These are phyloP conservation scores for Chitala chitala DNA, from an alignment of 2,113 vertebrate species.

Conservation along the genomic window DNA sequence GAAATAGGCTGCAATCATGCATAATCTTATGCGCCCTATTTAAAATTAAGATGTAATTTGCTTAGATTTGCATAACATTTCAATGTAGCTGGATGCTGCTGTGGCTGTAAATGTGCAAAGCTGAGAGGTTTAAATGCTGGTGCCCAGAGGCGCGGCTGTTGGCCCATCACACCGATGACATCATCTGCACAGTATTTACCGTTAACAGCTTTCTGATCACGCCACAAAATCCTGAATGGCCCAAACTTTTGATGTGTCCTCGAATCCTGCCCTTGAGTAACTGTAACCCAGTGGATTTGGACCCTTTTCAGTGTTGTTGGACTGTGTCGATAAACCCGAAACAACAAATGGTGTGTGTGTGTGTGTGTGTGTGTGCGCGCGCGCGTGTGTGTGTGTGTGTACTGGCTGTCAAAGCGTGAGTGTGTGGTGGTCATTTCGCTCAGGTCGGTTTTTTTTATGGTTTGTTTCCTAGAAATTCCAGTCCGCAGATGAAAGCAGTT, in stretches of 20 bases:
- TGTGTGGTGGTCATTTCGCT: no score
- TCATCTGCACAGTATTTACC: slow-evolving; percentile 10
- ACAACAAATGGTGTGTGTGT: slow-evolving; percentile 1
- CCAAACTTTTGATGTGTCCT: slow-evolving; percentile 1
- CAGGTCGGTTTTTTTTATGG: no score
- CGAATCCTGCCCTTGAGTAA: neutral
- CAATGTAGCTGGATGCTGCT: slow-evolving; percentile 48
- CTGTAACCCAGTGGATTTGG: slow-evolving; percentile 8
- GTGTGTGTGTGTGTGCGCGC: neutral
- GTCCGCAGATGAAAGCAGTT: neutral
- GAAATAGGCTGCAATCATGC: slow-evolving; percentile 50
- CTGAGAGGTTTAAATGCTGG: slow-evolving; percentile 50
- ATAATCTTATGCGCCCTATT: slow-evolving; percentile 46
- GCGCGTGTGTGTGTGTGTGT: no score
- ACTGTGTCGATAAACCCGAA: no score
- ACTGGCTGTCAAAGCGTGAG: no score
- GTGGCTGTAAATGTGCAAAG: slow-evolving; percentile 55
- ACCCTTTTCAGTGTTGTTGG: neutral
- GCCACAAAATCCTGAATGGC: neutral
- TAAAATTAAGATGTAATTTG: slow-evolving; percentile 58
- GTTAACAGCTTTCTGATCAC: slow-evolving; percentile 1
- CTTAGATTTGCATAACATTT: slow-evolving; percentile 67
- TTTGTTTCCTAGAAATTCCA: neutral
- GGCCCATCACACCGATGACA: neutral
- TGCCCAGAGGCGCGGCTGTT: slow-evolving; percentile 33